Evolutionary conservation across 2,113 vertebrate genomes (phyloP).

Genomic region (Sciurus niger): DNA sequence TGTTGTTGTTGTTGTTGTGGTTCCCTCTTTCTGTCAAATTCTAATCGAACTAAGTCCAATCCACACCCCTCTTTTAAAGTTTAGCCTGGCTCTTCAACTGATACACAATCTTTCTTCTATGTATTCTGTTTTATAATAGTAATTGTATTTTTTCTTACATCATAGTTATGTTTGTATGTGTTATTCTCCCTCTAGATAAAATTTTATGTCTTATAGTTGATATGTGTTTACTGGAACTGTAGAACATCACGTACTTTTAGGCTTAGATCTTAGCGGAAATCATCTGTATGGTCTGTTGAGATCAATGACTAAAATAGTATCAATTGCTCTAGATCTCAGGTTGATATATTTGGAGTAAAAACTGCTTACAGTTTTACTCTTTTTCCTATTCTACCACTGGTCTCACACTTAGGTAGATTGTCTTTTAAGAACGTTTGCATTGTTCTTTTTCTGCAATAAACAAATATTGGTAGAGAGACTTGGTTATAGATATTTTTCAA

Average conservation of each 20-base stretch:
- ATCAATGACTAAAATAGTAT: background rate
- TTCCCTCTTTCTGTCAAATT: background rate
- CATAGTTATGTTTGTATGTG: background rate
- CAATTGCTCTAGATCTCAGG: background rate
- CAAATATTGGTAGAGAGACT: background rate
- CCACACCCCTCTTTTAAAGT: background rate
- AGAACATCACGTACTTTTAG: background rate
- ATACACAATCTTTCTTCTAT: background rate
- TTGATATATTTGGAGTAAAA: background rate
- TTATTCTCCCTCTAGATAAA: conserved; percentile 30
- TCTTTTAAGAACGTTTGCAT: background rate
- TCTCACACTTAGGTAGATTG: background rate
- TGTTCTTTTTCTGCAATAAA: background rate
- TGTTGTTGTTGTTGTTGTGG: background rate
- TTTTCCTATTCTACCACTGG: background rate
- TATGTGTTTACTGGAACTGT: background rate
- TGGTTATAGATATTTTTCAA: background rate
- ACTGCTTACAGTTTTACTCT: background rate
- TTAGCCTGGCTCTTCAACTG: background rate
- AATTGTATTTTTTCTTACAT: background rate
- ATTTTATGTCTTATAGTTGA: background rate
- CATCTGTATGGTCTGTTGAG: background rate
- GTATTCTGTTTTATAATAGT: background rate
- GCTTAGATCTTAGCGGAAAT: background rate
- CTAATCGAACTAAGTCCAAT: background rate